Conservation (phyloP, 2,113 vertebrate species). For the Eira barbara region DNA sequence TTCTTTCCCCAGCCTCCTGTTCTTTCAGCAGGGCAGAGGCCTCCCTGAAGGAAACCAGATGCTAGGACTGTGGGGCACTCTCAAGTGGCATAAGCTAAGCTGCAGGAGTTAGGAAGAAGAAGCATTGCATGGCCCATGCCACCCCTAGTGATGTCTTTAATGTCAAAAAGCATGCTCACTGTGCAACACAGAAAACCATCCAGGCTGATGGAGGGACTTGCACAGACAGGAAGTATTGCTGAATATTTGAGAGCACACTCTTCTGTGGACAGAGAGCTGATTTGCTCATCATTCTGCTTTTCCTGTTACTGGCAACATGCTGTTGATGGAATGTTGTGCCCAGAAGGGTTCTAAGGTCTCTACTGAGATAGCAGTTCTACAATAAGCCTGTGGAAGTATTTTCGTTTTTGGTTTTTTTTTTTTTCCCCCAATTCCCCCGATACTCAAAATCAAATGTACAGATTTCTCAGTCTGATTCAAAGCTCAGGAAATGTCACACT, state of each 20-base stretch:
- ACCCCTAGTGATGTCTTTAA: constrained; percentile 8
- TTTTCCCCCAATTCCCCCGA: no score
- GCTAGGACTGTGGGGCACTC: constrained; percentile 30
- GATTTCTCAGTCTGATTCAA: neutral
- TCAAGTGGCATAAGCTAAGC: constrained; percentile 22
- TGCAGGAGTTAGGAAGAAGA: constrained; percentile 24
- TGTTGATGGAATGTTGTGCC: neutral
- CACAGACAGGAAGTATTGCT: neutral
- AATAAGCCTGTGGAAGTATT: neutral
- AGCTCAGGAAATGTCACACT: neutral
- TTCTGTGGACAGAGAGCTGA: neutral
- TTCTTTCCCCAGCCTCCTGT: constrained; percentile 58
- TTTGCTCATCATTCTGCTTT: neutral
- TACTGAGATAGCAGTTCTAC: neutral
- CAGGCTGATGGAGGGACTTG: constrained; percentile 22
- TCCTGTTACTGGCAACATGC: neutral
- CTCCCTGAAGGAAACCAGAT: constrained; percentile 63
- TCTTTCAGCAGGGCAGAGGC: constrained; percentile 58
- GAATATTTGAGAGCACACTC: neutral
- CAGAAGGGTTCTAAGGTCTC: neutral
- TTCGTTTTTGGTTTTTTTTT: neutral
- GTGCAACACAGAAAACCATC: constrained; percentile 5
- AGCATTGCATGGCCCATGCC: neutral
- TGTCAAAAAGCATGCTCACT: constrained; percentile 43
- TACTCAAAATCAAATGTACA: neutral